Evolutionary conservation across 1,140 invertebrate genomes (phyloP), one percentile per base, ranked within the genome.

Genomic region (Arctopsyche grandis): DNA sequence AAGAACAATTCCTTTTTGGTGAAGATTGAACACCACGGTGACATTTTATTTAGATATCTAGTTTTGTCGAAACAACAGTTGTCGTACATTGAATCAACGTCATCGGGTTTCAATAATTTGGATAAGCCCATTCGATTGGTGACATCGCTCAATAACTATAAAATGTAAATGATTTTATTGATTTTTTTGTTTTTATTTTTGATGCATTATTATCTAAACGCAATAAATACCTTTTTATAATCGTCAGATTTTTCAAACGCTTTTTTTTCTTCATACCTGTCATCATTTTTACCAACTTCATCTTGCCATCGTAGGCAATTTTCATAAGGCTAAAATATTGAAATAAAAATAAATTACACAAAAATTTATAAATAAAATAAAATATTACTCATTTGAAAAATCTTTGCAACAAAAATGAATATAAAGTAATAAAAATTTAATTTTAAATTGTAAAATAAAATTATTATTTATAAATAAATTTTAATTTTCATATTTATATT

Each of bases 11-110:
- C 93, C 21, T 92, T 87, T 69, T 92, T 90, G 69, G 89, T 90
- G 83, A 96, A 94, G 46, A 84, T 84, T 0, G 91, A 89, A 84
- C 94, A 95, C 94, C 94, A 96, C 0, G 93, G 89, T 5, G 93
- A 94, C 46, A 89, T 86, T 24, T 89, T 85, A 24, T 89, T 86
- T 19, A 91, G 84, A 22, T 89, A 88, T 91, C 93, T 93, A 9
- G 94, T 91, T 83, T 93, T 92, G 82, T 95, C 93, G 84, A 91
- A 95, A n/a, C 93, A 91, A 84, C 95, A 95, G 82, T 70, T 69
- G 24, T 82, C 71, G 56, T 82, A 80, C 81, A 82, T 66, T 12
- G 22, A 26, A 21, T 73, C 46, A 24, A 81, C 26, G 52, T 46
- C 43, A 26, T 63, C 56, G 24, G 63, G 10, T 63, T 63, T 43